phyloP scores from a whole-genome alignment of 2,888 invertebrate species.

The Suillia variegata region DNA sequence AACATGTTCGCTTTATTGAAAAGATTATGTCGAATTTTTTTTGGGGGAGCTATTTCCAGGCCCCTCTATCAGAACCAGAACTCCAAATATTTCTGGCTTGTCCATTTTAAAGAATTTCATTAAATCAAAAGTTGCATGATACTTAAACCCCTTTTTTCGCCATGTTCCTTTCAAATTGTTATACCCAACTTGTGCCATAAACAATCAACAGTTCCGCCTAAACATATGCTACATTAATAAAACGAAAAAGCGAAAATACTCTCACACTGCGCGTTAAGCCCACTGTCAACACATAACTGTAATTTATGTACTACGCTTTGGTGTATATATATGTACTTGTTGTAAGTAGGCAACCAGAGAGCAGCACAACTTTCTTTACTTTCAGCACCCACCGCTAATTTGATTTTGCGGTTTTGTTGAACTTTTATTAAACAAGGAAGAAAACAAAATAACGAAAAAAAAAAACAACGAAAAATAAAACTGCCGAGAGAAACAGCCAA shows the following conservation, averaged over 20 bases:
- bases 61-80: too few species aligned
- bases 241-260: not conserved
- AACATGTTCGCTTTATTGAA: too few species aligned
- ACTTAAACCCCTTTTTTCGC: too few species aligned
- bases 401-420: slow-evolving; percentile 51
- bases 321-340: not conserved
- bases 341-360: not conserved
- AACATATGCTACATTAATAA: slow-evolving; percentile 29
- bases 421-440: slow-evolving; percentile 49
- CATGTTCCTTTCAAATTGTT: too few species aligned
- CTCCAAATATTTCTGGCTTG: too few species aligned
- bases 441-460: too few species aligned
- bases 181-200: too few species aligned
- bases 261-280: slow-evolving; percentile 20
- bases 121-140: too few species aligned
- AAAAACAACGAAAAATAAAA: slow-evolving; percentile 31
- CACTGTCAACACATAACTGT: not conserved
- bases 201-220: slow-evolving; percentile 22
- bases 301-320: not conserved
- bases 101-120: too few species aligned
- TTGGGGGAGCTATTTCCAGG: too few species aligned
- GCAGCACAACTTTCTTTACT: not conserved
- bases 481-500: slow-evolving; percentile 39
- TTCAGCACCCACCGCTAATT: slow-evolving; percentile 43
- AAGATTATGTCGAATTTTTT: too few species aligned